Conservation (phyloP, 1,140 invertebrate species). For the Globodera rostochiensis region DNA sequence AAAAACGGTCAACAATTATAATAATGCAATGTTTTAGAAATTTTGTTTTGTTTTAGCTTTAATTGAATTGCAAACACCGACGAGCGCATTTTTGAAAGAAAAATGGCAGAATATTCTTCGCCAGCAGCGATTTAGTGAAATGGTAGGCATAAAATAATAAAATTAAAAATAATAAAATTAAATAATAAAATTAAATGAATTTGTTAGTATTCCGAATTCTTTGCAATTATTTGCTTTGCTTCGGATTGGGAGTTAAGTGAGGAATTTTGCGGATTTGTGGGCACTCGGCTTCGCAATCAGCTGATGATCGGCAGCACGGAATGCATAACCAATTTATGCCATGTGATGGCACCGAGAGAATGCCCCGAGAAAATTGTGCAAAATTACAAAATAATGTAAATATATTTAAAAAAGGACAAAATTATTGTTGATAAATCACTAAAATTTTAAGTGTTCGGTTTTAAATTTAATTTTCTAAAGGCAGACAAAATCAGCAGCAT, state of each 20-base stretch:
- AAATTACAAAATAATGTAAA: not conserved
- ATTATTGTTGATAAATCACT: too few relatives aligned
- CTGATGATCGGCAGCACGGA: not conserved
- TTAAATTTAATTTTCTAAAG: not conserved
- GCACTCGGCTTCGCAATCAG: not conserved
- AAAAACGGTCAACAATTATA: not conserved
- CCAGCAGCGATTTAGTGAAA: not conserved
- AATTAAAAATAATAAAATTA: too few relatives aligned
- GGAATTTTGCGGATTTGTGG: not conserved
- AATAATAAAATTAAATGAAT: not conserved
- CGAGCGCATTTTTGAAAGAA: not conserved
- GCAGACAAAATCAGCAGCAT: not conserved
- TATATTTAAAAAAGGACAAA: too few relatives aligned
- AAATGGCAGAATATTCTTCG: not conserved
- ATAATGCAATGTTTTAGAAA: not conserved
- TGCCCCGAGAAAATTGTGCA: not conserved
- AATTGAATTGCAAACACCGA: not conserved
- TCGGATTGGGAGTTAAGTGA: conserved; percentile 2
- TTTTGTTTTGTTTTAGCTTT: not conserved
- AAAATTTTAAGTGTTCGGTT: too few relatives aligned
- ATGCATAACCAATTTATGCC: not conserved
- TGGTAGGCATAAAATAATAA: not conserved
- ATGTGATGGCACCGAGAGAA: not conserved
- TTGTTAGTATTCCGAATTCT: not conserved
- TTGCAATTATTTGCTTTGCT: not conserved